These are phyloP conservation scores for Synodontis membranacea DNA, from an alignment of 2,113 vertebrate species.

Conservation along the genomic window DNA sequence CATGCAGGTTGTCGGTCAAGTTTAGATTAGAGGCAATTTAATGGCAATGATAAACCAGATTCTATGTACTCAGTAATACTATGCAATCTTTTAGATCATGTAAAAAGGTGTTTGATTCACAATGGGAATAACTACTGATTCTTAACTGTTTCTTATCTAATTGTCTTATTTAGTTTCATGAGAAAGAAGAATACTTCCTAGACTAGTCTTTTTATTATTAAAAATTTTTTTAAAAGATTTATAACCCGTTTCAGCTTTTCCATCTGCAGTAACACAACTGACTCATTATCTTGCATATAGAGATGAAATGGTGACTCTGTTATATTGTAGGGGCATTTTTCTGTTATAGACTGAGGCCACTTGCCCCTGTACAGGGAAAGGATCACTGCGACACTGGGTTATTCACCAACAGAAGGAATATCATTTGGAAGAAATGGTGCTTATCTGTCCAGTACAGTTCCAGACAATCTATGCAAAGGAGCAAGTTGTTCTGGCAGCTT, in stretches of 20 bases:
- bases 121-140: background rate
- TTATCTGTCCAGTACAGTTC: background rate
- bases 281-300: background rate
- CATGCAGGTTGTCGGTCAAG: conserved; percentile 4
- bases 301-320: background rate
- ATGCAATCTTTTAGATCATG: background rate
- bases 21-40: background rate
- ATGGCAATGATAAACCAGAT: background rate
- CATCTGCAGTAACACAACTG: background rate
- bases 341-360: background rate
- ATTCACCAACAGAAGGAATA: background rate
- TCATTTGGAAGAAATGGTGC: background rate
- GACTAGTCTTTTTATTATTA: background rate
- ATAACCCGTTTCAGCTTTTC: background rate
- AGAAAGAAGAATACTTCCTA: background rate
- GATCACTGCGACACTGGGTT: background rate
- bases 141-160: background rate
- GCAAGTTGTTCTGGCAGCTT: background rate
- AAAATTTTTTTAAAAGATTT: background rate
- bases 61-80: background rate
- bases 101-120: background rate
- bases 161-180: background rate
- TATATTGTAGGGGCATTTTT: background rate
- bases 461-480: background rate
- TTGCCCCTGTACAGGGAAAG: background rate